These are phyloP conservation scores for Melipona quadrifasciata DNA, from an alignment of 1,140 invertebrate species.

Conservation along the genomic window DNA sequence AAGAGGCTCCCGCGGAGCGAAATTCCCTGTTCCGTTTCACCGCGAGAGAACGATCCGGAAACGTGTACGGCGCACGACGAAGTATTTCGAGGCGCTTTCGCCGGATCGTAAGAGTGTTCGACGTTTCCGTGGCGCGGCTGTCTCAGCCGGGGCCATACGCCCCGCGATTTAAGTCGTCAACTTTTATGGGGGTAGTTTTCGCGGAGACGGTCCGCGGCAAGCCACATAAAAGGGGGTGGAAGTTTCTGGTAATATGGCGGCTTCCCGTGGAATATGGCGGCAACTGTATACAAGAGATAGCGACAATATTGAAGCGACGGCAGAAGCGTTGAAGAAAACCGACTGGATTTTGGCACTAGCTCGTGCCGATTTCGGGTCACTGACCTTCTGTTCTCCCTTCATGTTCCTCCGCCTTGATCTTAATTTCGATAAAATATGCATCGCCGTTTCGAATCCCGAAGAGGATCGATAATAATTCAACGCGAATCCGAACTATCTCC, in stretches of 20 bases:
- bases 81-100: constrained; percentile 65
- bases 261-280: constrained; percentile 77
- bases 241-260: constrained; percentile 78
- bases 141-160: constrained; percentile 71
- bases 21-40: background rate
- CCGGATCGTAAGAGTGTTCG: constrained; percentile 63
- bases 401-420: background rate
- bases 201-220: constrained; percentile 70
- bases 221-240: constrained; percentile 73
- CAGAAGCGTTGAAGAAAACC: constrained; percentile 50
- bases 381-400: constrained; percentile 9
- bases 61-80: constrained; percentile 11
- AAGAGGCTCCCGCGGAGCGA: background rate
- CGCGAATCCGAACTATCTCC: background rate
- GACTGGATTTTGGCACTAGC: constrained; percentile 44
- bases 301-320: constrained; percentile 76
- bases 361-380: constrained; percentile 12
- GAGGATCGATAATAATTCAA: background rate
- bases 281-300: constrained; percentile 79
- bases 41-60: background rate
- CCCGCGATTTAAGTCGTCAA: constrained; percentile 79
- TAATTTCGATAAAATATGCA: background rate
- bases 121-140: constrained; percentile 31
- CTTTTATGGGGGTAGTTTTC: constrained; percentile 80
- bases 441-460: background rate